These are phyloP conservation scores for Umimayanthus kanabou DNA, from an alignment of 92 coral and sea anemone genomes.

Conservation along the genomic window DNA sequence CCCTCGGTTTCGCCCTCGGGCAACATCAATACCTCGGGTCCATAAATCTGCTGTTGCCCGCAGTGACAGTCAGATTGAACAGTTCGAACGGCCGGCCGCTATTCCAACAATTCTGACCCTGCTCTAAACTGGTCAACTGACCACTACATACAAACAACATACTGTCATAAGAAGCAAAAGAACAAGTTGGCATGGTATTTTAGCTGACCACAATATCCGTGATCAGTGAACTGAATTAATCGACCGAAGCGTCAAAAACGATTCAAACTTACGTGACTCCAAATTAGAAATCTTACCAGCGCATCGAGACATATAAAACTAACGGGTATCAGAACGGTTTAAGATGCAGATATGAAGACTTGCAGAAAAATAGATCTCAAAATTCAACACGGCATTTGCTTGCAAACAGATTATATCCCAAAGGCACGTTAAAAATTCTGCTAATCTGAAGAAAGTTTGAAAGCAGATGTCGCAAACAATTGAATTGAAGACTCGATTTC, in stretches of 20 bases:
- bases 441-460: slow-evolving; percentile 23
- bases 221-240: background rate
- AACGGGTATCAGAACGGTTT: background rate
- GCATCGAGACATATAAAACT: background rate
- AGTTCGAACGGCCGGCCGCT: background rate
- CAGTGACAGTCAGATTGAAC: too few relatives aligned
- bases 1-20: too few relatives aligned
- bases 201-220: background rate
- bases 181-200: background rate
- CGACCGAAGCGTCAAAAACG: background rate
- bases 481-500: background rate
- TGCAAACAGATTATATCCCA: slow-evolving; percentile 19
- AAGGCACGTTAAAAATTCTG: slow-evolving; percentile 36
- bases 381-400: background rate
- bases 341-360: background rate
- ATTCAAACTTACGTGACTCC: slow-evolving; percentile 4
- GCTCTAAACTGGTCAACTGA: background rate
- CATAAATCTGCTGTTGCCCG: too few relatives aligned
- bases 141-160: background rate
- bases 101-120: background rate
- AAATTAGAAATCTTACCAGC: background rate
- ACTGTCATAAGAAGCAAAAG: background rate
- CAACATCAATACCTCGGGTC: too few relatives aligned
- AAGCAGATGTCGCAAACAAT: slow-evolving; percentile 11
- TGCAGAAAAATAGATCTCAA: background rate